phyloP scores from a whole-genome alignment of 2,113 vertebrate species.

The Lepidothrix coronata region DNA sequence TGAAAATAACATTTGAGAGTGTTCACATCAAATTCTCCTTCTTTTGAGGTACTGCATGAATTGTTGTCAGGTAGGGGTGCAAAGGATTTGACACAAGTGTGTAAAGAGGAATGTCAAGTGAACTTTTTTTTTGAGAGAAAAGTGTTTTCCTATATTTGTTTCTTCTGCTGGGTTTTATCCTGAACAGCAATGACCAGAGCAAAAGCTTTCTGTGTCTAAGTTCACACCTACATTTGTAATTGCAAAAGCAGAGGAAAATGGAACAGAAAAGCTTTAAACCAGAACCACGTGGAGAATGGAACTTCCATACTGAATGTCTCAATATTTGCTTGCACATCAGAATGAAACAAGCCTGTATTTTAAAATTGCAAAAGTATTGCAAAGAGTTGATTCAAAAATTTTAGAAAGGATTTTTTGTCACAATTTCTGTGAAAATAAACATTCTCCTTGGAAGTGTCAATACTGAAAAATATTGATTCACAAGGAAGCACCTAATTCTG shows the following conservation, averaged over 20 bases:
- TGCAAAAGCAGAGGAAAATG: not conserved
- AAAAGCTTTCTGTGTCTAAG: not conserved
- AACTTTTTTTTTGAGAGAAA: not conserved
- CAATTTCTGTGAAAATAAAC: not conserved
- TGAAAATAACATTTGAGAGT: not conserved
- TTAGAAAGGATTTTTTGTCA: not conserved
- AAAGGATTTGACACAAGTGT: not conserved
- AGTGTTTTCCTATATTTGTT: not conserved
- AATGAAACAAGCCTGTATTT: not conserved
- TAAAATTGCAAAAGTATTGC: not conserved
- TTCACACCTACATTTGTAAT: not conserved
- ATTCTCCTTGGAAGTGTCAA: not conserved
- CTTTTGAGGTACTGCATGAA: not conserved
- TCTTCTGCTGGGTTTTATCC: not conserved
- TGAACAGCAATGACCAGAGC: not conserved
- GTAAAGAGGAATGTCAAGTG: not conserved
- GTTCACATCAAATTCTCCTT: not conserved
- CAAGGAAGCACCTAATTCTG: not conserved
- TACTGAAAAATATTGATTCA: not conserved
- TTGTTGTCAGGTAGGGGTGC: not conserved
- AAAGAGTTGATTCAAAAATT: not conserved
- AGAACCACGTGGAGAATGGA: not conserved
- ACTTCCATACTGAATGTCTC: not conserved
- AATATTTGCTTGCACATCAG: not conserved
- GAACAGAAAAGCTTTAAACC: not conserved